Base-by-base conservation (phyloP, 2,797 vertebrate species). In the Ammospiza maritima region DNA sequence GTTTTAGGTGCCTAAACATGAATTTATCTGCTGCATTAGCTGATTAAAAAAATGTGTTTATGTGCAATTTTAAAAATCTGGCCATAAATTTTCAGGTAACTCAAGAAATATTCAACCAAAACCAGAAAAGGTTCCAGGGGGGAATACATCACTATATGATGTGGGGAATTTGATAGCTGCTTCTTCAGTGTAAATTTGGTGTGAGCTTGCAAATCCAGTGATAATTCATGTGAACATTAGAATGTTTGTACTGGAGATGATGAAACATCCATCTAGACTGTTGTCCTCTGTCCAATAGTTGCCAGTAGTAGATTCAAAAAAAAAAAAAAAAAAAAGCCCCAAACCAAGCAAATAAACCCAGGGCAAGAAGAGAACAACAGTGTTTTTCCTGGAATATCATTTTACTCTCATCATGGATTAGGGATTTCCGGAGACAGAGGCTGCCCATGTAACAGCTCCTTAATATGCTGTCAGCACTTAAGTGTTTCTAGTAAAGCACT, bases 21-120 rank as follows among this genome's bases (percentile, higher is more conserved):
- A 83, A 93, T 96, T 95, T 95, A 96, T 95, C 67, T 80, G 65
- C 45, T 89, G 42, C 27, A 79, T 85, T 90, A 90, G 27, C 64
- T 85, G 92, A 95, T 79, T 90, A 29, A 82, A 96, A 95, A 88
- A 87, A 85, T 50, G 10, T 93, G 92, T 93, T 95, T 96, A 79
- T 64, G 30, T 71, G 67, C 48, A 87, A 34, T 86, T 92, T 86
- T 94, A 79, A 91, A 92, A 91, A 76, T 79, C 89, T 90, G 66
- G 13, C 79, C 88, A 86, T 96, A 96, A 96, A 95, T 97, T 93
- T 89, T 95, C 92, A 90, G 56, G 88, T 96, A 94, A 93, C 38
- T 67, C 47, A 58, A 93, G 62, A 94, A 92, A 89, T 70, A 53
- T 86, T 93, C 47, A 66, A n/a, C 78, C 40, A 86, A 90, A 88